Evolutionary conservation across 2,888 invertebrate genomes (phyloP), one percentile per base, ranked within the genome.

Genomic region (Chirona hameri): DNA sequence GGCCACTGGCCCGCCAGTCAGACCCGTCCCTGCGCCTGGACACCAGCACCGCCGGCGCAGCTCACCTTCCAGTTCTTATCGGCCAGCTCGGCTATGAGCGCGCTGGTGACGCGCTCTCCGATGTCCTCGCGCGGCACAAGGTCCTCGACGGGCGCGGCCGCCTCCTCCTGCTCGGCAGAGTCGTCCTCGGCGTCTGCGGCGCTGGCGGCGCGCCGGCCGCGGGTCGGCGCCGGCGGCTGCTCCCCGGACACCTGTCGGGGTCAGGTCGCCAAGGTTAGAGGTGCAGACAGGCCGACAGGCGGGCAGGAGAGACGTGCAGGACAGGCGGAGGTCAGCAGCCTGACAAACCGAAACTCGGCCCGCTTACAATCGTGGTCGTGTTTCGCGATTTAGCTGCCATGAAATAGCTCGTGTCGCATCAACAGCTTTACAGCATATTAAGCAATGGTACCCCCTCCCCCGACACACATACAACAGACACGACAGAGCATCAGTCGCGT

Each of bases 51-150:
- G 0, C 89, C 88, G 86, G 31, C 60, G 29, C 81, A 69, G 55
- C 84, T 84, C 85, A 93, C 93, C 90, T 98, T 98, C 98, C 98
- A 98, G 89, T 95, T 95, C 88, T 95, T 96, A 88, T 97, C 96
- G 39, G 92, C 91, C 85, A 97, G 90, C 88, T 97, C 95, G 14
- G 91, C 92, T 5, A 97, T 88, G 0, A 98, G 89, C 0, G 92
- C 89, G 85, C 95, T 94, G 0, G 95, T 96, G 84, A 98, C 93
- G 86, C 94, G 93, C 7, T 91, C 90, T 83, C 94, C 93, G 85
- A 97, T 93, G 87, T 97, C 96, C 0, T 93, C 91, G 79, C 94
- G 90, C 0, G 96, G 93, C 15, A 95, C 88, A 29, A 92, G 89
- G 88, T 97, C 96, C 48, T 93, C 92, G 10, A 91, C 89, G 85